phyloP scores from a whole-genome alignment of 92 coral and sea anemone species.

The Pocillopora meandrina region DNA sequence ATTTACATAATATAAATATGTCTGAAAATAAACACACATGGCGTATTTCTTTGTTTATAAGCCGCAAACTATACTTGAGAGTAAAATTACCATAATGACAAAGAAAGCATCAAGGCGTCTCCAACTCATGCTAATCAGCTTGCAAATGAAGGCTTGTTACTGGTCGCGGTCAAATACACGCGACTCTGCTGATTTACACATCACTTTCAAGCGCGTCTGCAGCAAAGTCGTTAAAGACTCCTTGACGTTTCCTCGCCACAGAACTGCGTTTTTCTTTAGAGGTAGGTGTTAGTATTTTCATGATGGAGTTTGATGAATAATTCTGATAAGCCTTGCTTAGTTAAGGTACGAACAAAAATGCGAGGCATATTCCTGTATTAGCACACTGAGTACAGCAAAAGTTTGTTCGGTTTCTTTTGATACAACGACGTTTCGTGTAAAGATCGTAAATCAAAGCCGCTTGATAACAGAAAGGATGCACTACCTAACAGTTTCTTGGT shows the following conservation, averaged over 20 bases:
- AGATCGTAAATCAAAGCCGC: neutral
- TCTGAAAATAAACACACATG: neutral
- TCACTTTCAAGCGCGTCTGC: constrained; percentile 8
- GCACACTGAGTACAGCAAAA: neutral
- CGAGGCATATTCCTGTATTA: neutral
- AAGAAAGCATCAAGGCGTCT: neutral
- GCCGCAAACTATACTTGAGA: neutral
- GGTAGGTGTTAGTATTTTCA: constrained; percentile 7
- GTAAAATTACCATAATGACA: constrained; percentile 25
- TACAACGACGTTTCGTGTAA: neutral
- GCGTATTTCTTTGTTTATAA: neutral
- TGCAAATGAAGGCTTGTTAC: neutral
- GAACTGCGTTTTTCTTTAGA: neutral
- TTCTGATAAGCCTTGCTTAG: neutral
- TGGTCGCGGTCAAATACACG: neutral
- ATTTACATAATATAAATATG: too few relatives aligned
- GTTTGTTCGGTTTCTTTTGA: neutral
- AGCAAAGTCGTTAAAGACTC: neutral
- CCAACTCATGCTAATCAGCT: constrained; percentile 23
- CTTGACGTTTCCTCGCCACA: neutral
- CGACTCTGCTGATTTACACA: constrained; percentile 15
- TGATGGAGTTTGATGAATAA: neutral
- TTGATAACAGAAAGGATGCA: neutral
- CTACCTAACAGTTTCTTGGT: neutral
- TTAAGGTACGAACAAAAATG: neutral